Evolutionary conservation across 1,140 invertebrate species (phyloP), one percentile per base, ranked within the genome.

Genomic region (Cydia pomonella): DNA sequence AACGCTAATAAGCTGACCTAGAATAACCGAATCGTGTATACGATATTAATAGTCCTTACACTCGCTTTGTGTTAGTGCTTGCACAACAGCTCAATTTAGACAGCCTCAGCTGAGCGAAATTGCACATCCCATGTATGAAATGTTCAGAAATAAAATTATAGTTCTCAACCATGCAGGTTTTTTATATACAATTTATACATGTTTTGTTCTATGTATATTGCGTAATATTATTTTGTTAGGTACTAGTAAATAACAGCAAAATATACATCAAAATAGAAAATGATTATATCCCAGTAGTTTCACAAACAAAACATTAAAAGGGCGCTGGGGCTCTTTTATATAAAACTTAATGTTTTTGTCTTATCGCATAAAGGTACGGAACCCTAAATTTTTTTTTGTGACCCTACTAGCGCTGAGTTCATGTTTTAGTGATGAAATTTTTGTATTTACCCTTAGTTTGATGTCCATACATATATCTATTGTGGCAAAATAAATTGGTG

Each of bases 81-180:
- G 80, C 79, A 84, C 81, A 84, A 84, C 80, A 79, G 50, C 77
- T 79, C 79, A 82, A 83, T 85, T 85, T 83, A 79, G 78, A 29
- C 76, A 79, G 77, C 80, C 75, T 85, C 80, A 76, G 79, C 77
- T 77, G 79, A 83, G 77, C 80, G 78, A 83, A 80, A 85, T 82
- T 82, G 79, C 84, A 80, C 78, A 81, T 83, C 79, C 77, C 75
- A 82, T 79, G 79, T 80, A 79, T 50, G 72, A 81, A 82, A 85
- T 76, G 78, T 72, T 71, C 77, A 80, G 73, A 81, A 83, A 83
- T 80, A 82, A 83, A 82, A 83, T 82, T 85, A 79, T 78, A 80
- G 72, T 66, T 9, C 47, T 59, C 21, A 18, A 59, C 1, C 16
- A 50, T 50, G n/a, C 47, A 50, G 4, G n/a, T 21, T 9, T 21